Percentiles rank a stretch among this genome's conserved stretches.
Evolutionary conservation across 2,113 vertebrate species (phyloP).

Genomic region (Platichthys stellatus): DNA sequence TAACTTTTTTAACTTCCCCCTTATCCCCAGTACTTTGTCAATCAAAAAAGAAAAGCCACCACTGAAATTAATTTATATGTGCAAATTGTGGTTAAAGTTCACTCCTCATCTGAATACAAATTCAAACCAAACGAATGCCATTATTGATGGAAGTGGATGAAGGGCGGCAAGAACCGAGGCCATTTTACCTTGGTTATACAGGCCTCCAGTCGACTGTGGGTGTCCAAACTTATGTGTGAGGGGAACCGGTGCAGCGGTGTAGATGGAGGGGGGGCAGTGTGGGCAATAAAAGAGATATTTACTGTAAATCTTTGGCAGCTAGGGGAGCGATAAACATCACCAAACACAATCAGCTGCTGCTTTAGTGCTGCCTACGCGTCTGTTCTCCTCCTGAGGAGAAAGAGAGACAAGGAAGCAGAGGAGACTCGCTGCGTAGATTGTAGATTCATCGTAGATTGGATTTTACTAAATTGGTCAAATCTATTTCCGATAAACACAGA

Average conservation of each 20-base stretch:
- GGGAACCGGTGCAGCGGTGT: conserved; percentile 31
- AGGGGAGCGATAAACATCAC: conserved; percentile 76
- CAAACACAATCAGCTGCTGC: conserved; percentile 78
- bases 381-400: conserved; percentile 67
- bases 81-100: conserved; percentile 43
- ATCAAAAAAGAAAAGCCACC: conserved; percentile 5
- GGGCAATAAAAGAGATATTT: conserved; percentile 79
- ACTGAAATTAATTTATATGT: conserved; percentile 35
- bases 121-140: conserved; percentile 21
- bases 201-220: conserved; percentile 55
- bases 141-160: conserved; percentile 2
- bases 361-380: conserved; percentile 76
- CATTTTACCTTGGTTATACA: conserved; percentile 39
- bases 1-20: background rate
- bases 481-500: background rate
- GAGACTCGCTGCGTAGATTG: background rate
- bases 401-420: conserved; percentile 11
- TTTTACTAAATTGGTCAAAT: background rate
- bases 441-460: conserved; percentile 5
- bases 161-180: background rate
- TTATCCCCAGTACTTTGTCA: conserved; percentile 9
- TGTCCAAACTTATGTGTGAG: conserved; percentile 39
- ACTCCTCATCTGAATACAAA: conserved; percentile 44
- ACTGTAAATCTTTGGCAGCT: conserved; percentile 79
- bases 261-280: conserved; percentile 59